Evolutionary conservation across 1,140 invertebrate species (phyloP).

Genomic region (Papilio machaon): DNA sequence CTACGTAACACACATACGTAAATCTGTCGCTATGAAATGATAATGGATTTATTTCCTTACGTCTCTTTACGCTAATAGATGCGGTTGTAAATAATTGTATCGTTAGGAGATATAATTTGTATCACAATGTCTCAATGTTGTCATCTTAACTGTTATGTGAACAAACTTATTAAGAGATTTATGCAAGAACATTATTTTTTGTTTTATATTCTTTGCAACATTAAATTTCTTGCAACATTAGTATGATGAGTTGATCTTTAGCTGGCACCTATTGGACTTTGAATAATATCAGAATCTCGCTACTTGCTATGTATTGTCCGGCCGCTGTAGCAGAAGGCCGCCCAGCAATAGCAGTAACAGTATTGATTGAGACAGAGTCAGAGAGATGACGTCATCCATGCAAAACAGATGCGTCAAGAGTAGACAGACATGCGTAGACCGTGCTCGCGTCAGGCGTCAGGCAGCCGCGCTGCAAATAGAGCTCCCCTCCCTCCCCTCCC

Average conservation of each 20-base stretch:
- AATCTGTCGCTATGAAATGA: background rate
- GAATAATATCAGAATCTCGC: background rate
- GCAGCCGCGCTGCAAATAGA: background rate
- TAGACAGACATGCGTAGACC: background rate
- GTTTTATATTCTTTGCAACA: background rate
- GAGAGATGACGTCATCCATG: background rate
- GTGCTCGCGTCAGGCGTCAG: background rate
- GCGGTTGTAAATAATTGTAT: background rate
- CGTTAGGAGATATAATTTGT: background rate
- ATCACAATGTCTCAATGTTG: background rate
- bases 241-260: background rate
- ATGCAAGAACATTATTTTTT: too few species aligned
- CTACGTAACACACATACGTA: background rate
- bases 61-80: background rate
- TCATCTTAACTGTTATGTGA: background rate
- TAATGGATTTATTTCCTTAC: constrained; percentile 1
- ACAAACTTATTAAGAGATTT: background rate
- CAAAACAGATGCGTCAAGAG: background rate
- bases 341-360: too few species aligned
- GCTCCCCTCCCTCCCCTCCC: background rate
- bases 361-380: too few species aligned
- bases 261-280: background rate
- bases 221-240: too few species aligned
- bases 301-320: background rate
- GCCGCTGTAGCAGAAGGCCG: too few species aligned